Percentiles rank a stretch among this genome's conserved stretches.
phyloP scores from a whole-genome alignment of 2,113 vertebrate genomes.

The Pelodiscus sinensis region DNA sequence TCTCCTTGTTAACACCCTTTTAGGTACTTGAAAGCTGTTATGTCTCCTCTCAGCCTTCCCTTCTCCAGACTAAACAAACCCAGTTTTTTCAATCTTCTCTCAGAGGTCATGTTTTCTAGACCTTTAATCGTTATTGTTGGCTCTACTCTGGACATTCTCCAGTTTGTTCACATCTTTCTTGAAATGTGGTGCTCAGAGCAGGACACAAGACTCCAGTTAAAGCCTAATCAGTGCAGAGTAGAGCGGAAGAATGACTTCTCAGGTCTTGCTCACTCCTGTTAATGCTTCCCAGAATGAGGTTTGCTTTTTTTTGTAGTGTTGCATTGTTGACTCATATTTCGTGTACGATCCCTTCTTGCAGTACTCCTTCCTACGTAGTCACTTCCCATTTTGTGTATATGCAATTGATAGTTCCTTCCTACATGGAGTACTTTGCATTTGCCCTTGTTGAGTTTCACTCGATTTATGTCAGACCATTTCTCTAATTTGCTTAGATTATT shows the following conservation, averaged over 20 bases:
- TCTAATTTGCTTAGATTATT: background rate
- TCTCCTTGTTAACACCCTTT: background rate
- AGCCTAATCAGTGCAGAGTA: background rate
- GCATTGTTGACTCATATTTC: background rate
- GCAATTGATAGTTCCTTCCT: background rate
- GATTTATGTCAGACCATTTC: background rate
- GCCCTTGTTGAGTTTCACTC: background rate
- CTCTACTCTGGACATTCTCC: background rate
- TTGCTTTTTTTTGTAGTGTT: background rate
- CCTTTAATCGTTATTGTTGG: background rate
- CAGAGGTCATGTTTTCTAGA: background rate
- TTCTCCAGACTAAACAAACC: background rate
- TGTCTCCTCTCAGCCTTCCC: background rate
- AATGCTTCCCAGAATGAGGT: background rate
- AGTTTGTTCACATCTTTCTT: background rate
- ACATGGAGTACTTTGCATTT: background rate
- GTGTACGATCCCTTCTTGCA: background rate
- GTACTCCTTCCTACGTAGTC: background rate
- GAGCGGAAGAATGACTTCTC: background rate
- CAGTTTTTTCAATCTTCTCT: background rate
- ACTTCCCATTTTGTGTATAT: background rate
- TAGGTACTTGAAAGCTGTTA: background rate
- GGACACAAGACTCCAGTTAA: background rate
- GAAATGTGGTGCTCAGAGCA: background rate
- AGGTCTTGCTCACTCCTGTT: background rate